Evolutionary conservation across 2,113 vertebrate species (phyloP), one percentile per base, ranked within the genome.

Genomic region (Chloropsis cyanopogon): DNA sequence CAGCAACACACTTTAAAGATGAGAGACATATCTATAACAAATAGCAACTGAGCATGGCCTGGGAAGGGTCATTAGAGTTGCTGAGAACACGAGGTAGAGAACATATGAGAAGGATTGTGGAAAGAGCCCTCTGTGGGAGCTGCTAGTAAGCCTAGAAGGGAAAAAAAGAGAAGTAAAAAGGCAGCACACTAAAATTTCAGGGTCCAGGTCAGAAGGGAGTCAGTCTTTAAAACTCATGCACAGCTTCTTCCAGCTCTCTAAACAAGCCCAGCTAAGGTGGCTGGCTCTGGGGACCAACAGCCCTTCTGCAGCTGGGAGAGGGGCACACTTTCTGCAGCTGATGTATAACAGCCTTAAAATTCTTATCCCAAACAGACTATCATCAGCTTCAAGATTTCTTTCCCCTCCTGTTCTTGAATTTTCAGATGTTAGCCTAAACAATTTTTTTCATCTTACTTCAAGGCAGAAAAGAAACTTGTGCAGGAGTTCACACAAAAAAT

Each of bases 41-140:
- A 64, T 2, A 42, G 50, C 6, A 9, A 31, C 31, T 1, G 0
- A 22, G 8, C 19, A 46, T 26, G 18, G 49, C 21, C 49, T 65
- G 41, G 44, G 16, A 60, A 47, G 15, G 68, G 11, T 17, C 66
- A 54, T 35, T 61, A 21, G 33, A 69, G 31, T 6, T 41, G 46
- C 9, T 24, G 5, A 12, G 50, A 83, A 35, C 2, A n/a, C 1
- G 0, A 61, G 52, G 6, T 19, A 39, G 8, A n/a, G 19, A 44
- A 77, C 3, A 0, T 7, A n/a, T 1, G 13, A 7, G 2, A 64
- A 53, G 11, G 24, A n/a, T 1, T n/a, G 14, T 6, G 9, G 20
- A 54, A 29, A 66, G 19, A 69, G 10, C 2, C 46, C 23, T 25
- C 6, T 10, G 17, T 19, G 25, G 31, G 10, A 87, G 18, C 42